phyloP scores from a whole-genome alignment of 2,113 vertebrate species.

The Acrocephalus arundinaceus region DNA sequence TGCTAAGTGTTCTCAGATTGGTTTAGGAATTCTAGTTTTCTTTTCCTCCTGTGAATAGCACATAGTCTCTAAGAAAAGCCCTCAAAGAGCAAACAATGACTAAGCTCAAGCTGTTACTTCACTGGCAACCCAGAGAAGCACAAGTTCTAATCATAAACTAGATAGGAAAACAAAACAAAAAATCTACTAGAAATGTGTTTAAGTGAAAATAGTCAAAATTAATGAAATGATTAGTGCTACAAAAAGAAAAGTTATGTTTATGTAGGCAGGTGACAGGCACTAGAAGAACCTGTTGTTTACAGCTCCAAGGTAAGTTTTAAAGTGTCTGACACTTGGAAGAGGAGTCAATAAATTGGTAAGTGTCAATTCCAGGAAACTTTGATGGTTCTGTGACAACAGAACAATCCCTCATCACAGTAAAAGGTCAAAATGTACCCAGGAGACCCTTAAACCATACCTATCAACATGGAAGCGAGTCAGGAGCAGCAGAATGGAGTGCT shows the following conservation, averaged over 20 bases:
- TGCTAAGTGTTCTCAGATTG: neutral
- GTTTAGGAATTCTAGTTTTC: neutral
- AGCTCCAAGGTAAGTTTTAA: neutral
- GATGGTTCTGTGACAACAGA: neutral
- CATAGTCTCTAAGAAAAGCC: neutral
- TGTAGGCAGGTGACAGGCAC: neutral
- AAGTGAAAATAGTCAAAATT: neutral
- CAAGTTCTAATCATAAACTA: neutral
- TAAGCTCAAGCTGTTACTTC: neutral
- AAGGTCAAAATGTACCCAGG: neutral
- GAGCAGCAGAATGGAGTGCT: constrained; percentile 90
- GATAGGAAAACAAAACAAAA: neutral
- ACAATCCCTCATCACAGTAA: neutral
- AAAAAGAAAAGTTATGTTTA: neutral
- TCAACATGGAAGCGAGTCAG: constrained; percentile 91
- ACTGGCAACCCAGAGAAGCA: neutral
- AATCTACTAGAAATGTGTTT: neutral
- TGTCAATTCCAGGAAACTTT: neutral
- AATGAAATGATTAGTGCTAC: neutral
- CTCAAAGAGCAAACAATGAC: neutral
- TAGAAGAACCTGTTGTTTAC: neutral
- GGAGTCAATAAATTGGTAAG: neutral
- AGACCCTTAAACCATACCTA: constrained; percentile 73
- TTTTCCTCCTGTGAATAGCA: neutral
- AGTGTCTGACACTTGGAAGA: neutral